A percentile compares a stretch with the other conserved stretches of the same genome.
These are phyloP conservation scores for Tricholauxania praeusta DNA, from an alignment of 2,888 invertebrate genomes.

Conservation along the genomic window DNA sequence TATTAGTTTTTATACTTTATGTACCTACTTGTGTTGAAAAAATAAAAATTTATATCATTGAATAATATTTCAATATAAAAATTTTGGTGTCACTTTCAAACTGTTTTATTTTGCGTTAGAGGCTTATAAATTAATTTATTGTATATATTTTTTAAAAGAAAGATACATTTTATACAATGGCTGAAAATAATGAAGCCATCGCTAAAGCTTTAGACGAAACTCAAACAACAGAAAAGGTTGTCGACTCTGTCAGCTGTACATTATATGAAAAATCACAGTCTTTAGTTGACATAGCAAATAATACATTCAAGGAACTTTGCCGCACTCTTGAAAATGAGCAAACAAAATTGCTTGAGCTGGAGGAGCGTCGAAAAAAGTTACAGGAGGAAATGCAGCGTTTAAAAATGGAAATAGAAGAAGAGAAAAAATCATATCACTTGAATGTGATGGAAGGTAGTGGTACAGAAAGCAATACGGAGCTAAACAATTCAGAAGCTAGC, in stretches of 20 bases:
- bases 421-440: conserved; percentile 45
- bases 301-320: conserved; percentile 50
- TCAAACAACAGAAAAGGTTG: conserved; percentile 1
- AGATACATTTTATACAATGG: conserved; percentile 8
- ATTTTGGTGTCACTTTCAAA: conserved; percentile 5
- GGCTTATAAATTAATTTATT: not conserved
- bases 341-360: conserved; percentile 49
- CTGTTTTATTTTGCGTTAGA: conserved; percentile 10
- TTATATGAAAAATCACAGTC: conserved; percentile 44
- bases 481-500: not conserved
- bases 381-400: conserved; percentile 52
- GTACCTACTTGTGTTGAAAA: no score
- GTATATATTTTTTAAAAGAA: conserved; percentile 1
- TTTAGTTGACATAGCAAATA: conserved; percentile 45
- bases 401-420: conserved; percentile 51
- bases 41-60: not conserved
- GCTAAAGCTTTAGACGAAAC: not conserved
- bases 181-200: not conserved
- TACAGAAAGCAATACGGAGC: conserved; percentile 33
- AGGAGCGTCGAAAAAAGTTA: conserved; percentile 49
- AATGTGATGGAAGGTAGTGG: conserved; percentile 44
- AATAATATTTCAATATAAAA: conserved; percentile 26
- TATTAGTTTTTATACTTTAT: no score
- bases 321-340: conserved; percentile 51
- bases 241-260: not conserved